phyloP scores from a whole-genome alignment of 2,888 invertebrate genomes.

The Germaria angustata region DNA sequence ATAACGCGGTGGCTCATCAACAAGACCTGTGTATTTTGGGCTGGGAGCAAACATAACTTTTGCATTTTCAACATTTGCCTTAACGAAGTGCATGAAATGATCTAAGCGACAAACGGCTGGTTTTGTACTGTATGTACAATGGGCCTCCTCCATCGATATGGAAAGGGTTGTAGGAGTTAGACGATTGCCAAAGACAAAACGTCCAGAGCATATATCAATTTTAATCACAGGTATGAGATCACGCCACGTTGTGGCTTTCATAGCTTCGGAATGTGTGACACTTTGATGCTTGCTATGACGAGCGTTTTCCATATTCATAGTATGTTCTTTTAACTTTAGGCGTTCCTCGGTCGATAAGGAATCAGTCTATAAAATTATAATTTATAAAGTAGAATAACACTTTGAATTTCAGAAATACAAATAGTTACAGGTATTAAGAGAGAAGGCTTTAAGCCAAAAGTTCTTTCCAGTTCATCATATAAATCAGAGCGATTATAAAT shows the following conservation, averaged over 20 bases:
- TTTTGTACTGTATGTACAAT: conserved; percentile 96
- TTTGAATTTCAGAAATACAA: not conserved
- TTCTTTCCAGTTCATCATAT: conserved; percentile 92
- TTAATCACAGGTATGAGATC: conserved; percentile 98
- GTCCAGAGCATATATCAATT: conserved; percentile 93
- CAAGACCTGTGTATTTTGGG: conserved; percentile 94
- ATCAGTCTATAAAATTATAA: conserved; percentile 79
- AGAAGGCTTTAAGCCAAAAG: conserved; percentile 90
- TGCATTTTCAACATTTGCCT: conserved; percentile 96
- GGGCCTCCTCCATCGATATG: conserved; percentile 95
- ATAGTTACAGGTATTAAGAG: conserved; percentile 83
- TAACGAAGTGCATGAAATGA: conserved; percentile 96
- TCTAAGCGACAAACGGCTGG: conserved; percentile 96
- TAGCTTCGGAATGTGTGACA: conserved; percentile 87
- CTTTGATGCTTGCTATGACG: conserved; percentile 80
- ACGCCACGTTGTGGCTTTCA: conserved; percentile 94
- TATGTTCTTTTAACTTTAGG: conserved; percentile 82
- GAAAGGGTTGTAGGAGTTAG: conserved; percentile 95
- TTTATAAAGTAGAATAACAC: not conserved
- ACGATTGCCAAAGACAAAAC: conserved; percentile 96
- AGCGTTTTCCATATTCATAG: conserved; percentile 84
- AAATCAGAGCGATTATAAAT: conserved; percentile 95
- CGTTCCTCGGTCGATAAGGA: conserved; percentile 82
- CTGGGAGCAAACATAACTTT: conserved; percentile 97
- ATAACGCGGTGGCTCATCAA: conserved; percentile 96